Base-by-base conservation (phyloP, 2,888 invertebrate species). In the Matsumyia berberina region DNA sequence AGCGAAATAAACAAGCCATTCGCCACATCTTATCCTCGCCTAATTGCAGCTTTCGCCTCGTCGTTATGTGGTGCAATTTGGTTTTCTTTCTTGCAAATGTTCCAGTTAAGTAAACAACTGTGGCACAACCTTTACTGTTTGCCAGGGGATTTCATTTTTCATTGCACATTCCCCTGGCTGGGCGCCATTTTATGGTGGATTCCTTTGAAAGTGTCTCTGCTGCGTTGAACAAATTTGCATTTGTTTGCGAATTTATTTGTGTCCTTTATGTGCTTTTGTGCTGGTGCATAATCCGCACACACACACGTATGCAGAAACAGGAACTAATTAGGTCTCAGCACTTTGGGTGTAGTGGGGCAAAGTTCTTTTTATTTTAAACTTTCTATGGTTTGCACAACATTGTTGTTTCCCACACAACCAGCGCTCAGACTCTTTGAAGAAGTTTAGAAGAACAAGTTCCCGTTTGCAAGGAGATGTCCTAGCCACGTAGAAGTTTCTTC, bases 151-250 rank as follows among this genome's bases (percentile, higher is more conserved):
- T 35, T 55, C 12, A 33, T 44, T 44, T 55, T 55, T 55, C 35
- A 33, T 29, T 37, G 15, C 17, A 31, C 12, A 12, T 2, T 42
- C n/a, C 33, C 17, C 19, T 19, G n/a, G 35, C 46, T 46, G 62
- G 46, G 46, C 33, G 33, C 62, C 62, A 31, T 17, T 33, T 29
- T 8, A 44, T 15, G 42, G 17, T 9, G 6, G 19, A 17, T 33
- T 6, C 46, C n/a, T 5, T 24, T 49, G 49, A 8, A 24, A 17
- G 35, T 55, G 35, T 17, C 35, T 5, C 42, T 51, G 49, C 4
- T 49, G 0, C 8, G 49, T n/a, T 57, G 2, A 57, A 37, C 37
- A 57, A 49, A 64, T 66, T 66, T 66, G 51, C 64, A 64, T 64
- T 19, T 37, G 24, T 35, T 64, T 64, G 24, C 24, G 29, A 33